Evolutionary conservation across 2,888 invertebrate genomes (phyloP).

Genomic region (Synergus japonicus): DNA sequence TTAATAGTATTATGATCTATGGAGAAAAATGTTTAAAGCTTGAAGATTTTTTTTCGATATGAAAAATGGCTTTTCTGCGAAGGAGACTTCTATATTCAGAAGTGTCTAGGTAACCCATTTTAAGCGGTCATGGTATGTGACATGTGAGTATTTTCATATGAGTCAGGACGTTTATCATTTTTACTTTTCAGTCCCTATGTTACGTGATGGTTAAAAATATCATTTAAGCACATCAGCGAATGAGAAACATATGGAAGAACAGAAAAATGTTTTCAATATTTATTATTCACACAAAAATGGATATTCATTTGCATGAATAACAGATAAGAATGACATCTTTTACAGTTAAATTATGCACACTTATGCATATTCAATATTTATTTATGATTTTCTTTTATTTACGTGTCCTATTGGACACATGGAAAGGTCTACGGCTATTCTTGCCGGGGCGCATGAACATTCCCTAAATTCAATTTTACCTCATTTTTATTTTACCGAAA

Average conservation of each 20-base stretch:
- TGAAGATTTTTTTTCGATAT: background rate
- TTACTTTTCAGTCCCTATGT: slow-evolving; percentile 12
- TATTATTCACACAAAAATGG: background rate
- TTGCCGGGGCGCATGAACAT: too few relatives aligned
- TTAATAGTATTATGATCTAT: too few relatives aligned
- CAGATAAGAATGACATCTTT: background rate
- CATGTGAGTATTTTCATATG: background rate
- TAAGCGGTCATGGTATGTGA: background rate
- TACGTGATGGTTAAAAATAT: slow-evolving; percentile 15
- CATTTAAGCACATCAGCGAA: background rate
- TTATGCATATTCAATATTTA: background rate
- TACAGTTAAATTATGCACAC: background rate
- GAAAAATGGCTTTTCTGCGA: background rate
- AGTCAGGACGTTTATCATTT: background rate
- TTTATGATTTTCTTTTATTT: too few relatives aligned
- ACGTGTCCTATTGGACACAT: too few relatives aligned
- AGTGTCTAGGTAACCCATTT: background rate
- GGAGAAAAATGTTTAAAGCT: background rate
- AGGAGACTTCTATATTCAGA: background rate
- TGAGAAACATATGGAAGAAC: background rate
- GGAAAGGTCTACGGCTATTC: too few relatives aligned
- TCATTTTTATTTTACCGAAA: too few relatives aligned
- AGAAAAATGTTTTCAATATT: background rate
- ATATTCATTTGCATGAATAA: background rate
- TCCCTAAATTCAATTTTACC: too few relatives aligned